Base-by-base conservation (phyloP, 1,140 invertebrate species). In the Drosophila ohnishii region DNA sequence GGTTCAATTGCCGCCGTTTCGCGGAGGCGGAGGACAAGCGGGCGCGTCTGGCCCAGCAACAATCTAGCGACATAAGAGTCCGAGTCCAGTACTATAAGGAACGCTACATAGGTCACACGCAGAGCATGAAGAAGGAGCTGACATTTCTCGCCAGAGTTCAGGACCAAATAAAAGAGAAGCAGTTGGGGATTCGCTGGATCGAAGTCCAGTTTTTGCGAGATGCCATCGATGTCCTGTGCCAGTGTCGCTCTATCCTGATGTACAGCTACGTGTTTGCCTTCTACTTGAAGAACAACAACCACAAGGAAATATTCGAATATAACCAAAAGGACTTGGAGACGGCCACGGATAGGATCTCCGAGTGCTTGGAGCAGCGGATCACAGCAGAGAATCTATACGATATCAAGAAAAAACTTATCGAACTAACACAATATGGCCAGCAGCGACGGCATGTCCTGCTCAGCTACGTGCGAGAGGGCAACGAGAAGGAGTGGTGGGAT, bases 261-360 rank as follows among this genome's bases (percentile, higher is more conserved):
- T 99, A 98, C 93, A 99, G 98, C 55, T 99, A 99, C 92, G 98
- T 99, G 59, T 99, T 99, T 94, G 98, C 98, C 75, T 99, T 98
- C 93, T 99, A 99, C 92, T 93, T 99, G 85, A 94, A 95, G 89
- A 98, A 98, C 93, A 99, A 98, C 93, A 99, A 99, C 93, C 98
- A 99, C 92, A 98, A 97, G 86, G 96, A 97, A 91, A 99, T 99
- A 81, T 99, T 99, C 93, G 98, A 99, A 94, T 97, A 98, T 90
- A 99, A 99, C 93, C 98, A 99, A 93, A 96, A 96, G 87, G 98
- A 99, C 94, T 94, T 99, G 71, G 98, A 99, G 93, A 96, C 96
- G 85, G 97, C 98, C 51, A 99, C 98, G 7, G 98, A 99, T 93
- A 97, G 96, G 73, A 93, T 99, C 40, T 99, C 97, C 10, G 98